Percentiles rank a stretch among this genome's conserved stretches.
phyloP scores from a whole-genome alignment of 2,888 invertebrate genomes.

The Entomobrya multifasciata region DNA sequence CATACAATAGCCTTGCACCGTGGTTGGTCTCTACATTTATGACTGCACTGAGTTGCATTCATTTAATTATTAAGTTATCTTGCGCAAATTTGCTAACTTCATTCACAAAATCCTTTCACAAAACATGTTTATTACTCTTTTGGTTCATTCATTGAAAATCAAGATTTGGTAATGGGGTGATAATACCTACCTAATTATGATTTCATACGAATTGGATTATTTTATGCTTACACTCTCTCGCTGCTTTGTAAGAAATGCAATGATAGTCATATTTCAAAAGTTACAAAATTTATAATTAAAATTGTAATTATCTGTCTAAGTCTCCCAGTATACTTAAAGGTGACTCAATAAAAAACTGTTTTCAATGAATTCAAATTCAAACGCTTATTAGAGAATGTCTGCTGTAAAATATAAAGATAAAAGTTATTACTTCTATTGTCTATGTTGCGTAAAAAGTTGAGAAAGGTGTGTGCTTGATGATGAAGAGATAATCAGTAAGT shows the following conservation, averaged over 20 bases:
- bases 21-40: slow-evolving; percentile 22
- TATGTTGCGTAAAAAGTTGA: background rate
- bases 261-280: background rate
- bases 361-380: background rate
- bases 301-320: slow-evolving; percentile 30
- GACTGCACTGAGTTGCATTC: background rate
- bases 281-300: slow-evolving; percentile 20
- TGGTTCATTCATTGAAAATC: slow-evolving; percentile 23
- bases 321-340: background rate
- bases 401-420: background rate
- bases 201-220: slow-evolving; percentile 4
- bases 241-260: background rate
- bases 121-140: slow-evolving; percentile 7
- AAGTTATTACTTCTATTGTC: background rate
- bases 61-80: no score
- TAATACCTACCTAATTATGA: slow-evolving; percentile 22
- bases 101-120: background rate
- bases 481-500: slow-evolving; percentile 41
- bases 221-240: background rate
- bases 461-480: slow-evolving; percentile 43
- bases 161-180: background rate
- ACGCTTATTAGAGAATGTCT: background rate
- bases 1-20: background rate
- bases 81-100: background rate
- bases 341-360: background rate